A percentile compares a stretch with the other conserved stretches of the same genome.
Conservation (phyloP, 2,797 vertebrate genomes). For the Podarcis siculus region DNA sequence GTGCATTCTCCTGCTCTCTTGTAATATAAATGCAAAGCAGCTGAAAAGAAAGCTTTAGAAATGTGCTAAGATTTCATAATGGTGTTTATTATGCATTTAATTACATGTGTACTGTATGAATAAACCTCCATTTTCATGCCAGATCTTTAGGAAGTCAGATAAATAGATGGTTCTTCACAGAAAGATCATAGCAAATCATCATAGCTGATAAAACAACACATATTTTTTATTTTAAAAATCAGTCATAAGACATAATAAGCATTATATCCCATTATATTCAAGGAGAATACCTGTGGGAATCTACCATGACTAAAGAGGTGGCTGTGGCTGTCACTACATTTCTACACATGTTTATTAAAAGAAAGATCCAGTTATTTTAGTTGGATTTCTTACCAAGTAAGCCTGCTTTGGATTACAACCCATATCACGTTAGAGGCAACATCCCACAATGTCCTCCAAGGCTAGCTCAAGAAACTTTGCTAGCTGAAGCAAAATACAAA, state of each 20-base stretch:
- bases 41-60: not conserved
- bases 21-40: conserved; percentile 38
- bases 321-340: no score
- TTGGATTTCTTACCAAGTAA: not conserved
- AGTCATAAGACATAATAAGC: not conserved
- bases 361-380: not conserved
- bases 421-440: not conserved
- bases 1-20: conserved; percentile 5
- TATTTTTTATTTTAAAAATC: not conserved
- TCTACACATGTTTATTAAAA: not conserved
- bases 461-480: no score
- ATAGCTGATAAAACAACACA: not conserved
- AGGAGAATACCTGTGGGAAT: not conserved
- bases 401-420: not conserved
- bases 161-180: conserved; percentile 14
- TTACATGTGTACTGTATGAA: conserved; percentile 10
- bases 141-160: conserved; percentile 30
- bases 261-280: not conserved
- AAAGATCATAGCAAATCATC: not conserved
- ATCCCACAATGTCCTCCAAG: not conserved
- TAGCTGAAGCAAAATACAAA: no score
- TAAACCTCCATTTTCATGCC: conserved; percentile 12
- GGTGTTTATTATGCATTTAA: conserved; percentile 31
- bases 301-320: not conserved
- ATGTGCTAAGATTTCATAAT: conserved; percentile 10